Percentiles rank a stretch among this genome's conserved stretches.
Conservation (phyloP, 2,888 invertebrate genomes). For the Ptychoptera contaminata region DNA sequence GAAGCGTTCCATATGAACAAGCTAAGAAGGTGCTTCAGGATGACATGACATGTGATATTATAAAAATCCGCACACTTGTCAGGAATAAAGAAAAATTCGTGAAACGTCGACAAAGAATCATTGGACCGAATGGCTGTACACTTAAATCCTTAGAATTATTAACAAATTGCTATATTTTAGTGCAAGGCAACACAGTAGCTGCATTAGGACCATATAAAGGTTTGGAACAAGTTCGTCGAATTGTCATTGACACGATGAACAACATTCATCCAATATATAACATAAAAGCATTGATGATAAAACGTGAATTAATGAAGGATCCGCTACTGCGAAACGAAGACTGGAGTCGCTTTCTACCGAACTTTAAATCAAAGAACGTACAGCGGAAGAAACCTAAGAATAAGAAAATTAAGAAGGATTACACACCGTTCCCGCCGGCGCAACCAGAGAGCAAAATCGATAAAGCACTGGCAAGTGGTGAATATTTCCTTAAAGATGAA, state of each 20-base stretch:
- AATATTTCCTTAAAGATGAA: conserved; percentile 86
- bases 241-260: conserved; percentile 94
- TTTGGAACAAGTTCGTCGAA: conserved; percentile 66
- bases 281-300: conserved; percentile 95
- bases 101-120: conserved; percentile 82
- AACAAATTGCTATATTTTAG: conserved; percentile 90
- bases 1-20: conserved; percentile 96
- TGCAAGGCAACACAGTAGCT: conserved; percentile 95
- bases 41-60: conserved; percentile 85
- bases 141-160: conserved; percentile 91
- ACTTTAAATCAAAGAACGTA: conserved; percentile 78
- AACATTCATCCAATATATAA: conserved; percentile 98
- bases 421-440: conserved; percentile 95
- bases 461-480: conserved; percentile 83
- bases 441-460: conserved; percentile 89
- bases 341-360: conserved; percentile 94
- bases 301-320: conserved; percentile 86
- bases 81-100: conserved; percentile 87
- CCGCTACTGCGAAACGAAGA: conserved; percentile 80
- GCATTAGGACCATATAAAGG: conserved; percentile 94
- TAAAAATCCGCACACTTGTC: conserved; percentile 86
- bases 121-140: conserved; percentile 97
- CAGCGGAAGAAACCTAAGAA: conserved; percentile 78
- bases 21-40: conserved; percentile 76
- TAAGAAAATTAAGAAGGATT: conserved; percentile 79